Evolutionary conservation across 2,113 vertebrate species (phyloP), one percentile per base, ranked within the genome.

Genomic region (Bungarus multicinctus): DNA sequence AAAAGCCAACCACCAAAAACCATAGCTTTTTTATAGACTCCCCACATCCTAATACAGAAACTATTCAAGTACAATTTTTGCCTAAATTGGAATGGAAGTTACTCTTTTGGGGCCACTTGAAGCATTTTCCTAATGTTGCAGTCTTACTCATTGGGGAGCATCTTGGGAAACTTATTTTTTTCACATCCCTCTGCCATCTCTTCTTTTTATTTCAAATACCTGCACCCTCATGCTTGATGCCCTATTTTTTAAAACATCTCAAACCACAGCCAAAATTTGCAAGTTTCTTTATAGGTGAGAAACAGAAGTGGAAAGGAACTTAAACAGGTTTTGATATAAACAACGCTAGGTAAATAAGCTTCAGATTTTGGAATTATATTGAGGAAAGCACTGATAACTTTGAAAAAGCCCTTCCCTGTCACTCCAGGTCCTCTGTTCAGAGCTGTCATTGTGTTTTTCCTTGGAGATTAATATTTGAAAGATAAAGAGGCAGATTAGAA

Each of bases 361-460:
- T 43, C 74, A 43, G 74, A 22, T 81, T 81, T 81, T 81, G 74
- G 7, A 25, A 27, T 52, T 89, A 60, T 50, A 39, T 25, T 58
- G 90, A 85, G 45, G 47, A 89, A 90, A 86, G 47, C 25, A 18
- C 10, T 45, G 34, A 50, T 60, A 69, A 64, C 55, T 93, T 45
- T 86, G 90, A 91, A 91, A 57, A 93, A 53, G 18, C 54, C 55
- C 69, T 93, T 53, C 50, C 1, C 23, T 12, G 86, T 86, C 50
- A 87, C 60, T 53, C 53, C 30, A 91, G 6, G 94, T 60, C 34
- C n/a, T 69, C 85, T 54, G 9, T 85, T 91, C 92, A 93, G 53
- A 87, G 45, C 93, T 90, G 91, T 93, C 91, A 16, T 92, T 88
- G 60, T 53, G 94, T 52, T 87, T 93, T 94, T 92, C 90, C 91